Percentiles rank a stretch among this genome's conserved stretches.
These are phyloP conservation scores for Argyrosomus regius DNA, from an alignment of 2,797 vertebrate species.

Conservation along the genomic window DNA sequence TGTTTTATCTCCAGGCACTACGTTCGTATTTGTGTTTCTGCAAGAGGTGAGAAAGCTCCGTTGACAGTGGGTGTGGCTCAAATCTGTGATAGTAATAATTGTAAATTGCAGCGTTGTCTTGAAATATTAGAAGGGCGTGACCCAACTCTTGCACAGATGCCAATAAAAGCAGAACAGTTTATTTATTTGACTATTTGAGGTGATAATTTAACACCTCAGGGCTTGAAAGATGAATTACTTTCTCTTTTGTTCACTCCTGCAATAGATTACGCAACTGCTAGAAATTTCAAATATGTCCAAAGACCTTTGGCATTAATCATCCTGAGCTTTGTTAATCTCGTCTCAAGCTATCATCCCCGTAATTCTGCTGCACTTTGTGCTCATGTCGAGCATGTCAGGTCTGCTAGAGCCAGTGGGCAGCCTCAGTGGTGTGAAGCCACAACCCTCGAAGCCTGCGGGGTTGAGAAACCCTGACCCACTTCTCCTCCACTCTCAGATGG, in stretches of 20 bases:
- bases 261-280: conserved; percentile 33
- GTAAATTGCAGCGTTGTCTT: conserved; percentile 6
- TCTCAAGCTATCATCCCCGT: neutral
- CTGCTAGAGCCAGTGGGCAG: conserved; percentile 31
- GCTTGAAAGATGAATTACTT: neutral
- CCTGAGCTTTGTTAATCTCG: conserved; percentile 2
- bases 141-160: conserved; percentile 29
- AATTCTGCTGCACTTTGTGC: neutral
- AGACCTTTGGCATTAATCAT: conserved; percentile 13
- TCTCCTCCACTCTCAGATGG: conserved; percentile 55
- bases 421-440: conserved; percentile 40
- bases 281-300: conserved; percentile 16
- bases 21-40: conserved; percentile 13
- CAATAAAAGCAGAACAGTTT: conserved; percentile 6
- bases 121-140: conserved; percentile 33
- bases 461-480: conserved; percentile 65
- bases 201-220: conserved; percentile 28
- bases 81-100: conserved; percentile 23
- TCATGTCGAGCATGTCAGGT: conserved; percentile 22
- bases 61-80: conserved; percentile 44
- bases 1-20: neutral
- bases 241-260: conserved; percentile 26
- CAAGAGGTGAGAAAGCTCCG: conserved; percentile 23
- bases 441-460: conserved; percentile 14
- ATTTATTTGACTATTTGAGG: conserved; percentile 34